Base-by-base conservation (phyloP, 2,888 invertebrate species). In the Punctoribates punctum region DNA sequence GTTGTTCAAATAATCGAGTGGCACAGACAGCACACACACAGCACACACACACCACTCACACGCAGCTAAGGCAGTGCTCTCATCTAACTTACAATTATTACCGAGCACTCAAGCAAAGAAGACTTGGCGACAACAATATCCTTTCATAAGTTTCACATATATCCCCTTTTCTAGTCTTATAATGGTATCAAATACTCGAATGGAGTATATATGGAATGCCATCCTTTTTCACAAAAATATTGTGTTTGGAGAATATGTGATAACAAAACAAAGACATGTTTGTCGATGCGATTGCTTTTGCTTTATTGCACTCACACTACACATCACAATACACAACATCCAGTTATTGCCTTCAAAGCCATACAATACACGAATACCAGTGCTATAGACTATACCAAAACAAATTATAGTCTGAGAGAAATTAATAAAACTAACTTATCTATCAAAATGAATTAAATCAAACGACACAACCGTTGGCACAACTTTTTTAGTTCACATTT, bases 1-100 rank as follows among this genome's bases (percentile, higher is more conserved):
- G 70, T 70, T 70, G 70, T 70, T 70, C 70, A 70, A 70, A 70
- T 70, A 70, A 70, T 70, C 38, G 70, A 70, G 42, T 42, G 65
- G 65, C 65, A 65, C 65, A 65, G 65, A 34, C 65, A 57, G 51
- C 25, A 57, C 57, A 20, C 20, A 20, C n/a, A 20, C 60, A 27
- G 4, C n/a, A 20, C 60, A 27, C 23, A 27, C 27, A 27, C 27
- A 2, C 4, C 60, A 60, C 60, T 20, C 60, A 57, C 25, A 57
- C n/a, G 13, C 3, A 60, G 57, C 48, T 17, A 13, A 57, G 17
- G n/a, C 13, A 60, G 27, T 34, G 34, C 54, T 23, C 20, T 34
- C 17, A 62, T 17, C 42, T 70, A n/a, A 70, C 42, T 70, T 38
- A 70, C 70, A 70, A 70, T 70, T 70, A 70, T 70, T 70, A 70